Base-by-base conservation (phyloP, 2,888 invertebrate species). In the Lumbricus terrestris region DNA sequence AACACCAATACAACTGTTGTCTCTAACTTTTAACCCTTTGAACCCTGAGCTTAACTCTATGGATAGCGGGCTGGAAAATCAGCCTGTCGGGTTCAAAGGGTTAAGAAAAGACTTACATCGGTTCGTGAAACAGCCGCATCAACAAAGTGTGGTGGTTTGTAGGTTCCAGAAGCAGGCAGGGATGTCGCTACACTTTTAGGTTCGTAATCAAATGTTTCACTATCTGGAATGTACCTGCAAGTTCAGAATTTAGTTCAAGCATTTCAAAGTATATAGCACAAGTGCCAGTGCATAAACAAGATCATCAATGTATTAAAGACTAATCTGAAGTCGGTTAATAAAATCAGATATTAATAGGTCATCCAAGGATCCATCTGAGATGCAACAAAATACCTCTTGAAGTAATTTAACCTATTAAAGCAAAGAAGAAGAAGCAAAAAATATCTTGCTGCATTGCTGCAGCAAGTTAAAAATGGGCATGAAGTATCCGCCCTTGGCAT, bases 91-190 rank as follows among this genome's bases (percentile, higher is more conserved):
- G n/a, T n/a, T n/a, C n/a, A n/a, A n/a, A n/a, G n/a, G n/a, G n/a
- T 47, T 47, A 23, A 23, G 47, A 23, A 23, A 40, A 37, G n/a
- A 88, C 92, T 91, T 91, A 94, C 94, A 95, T 97, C 98, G 0
- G 97, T 97, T 95, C 98, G 98, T 94, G 98, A 97, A 90, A 99
- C 95, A 0, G 99, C 98, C 0, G 97, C 97, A 0, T 97, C 98
- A 0, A 97, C 97, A 94, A 98, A 98, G 92, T 96, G 95, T 38
- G 97, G 96, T 0, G 98, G 98, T 94, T 97, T 96, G 94, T 98
- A 99, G 92, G 96, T 97, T 0, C 96, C 95, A 16, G 96, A 94
- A 93, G 97, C 97, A 0, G 98, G 98, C 88, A 97, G 93, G 92
- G 97, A 96, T 18, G 96, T 96, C 94, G 98, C 98, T 0, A 95